Evolutionary conservation across 2,888 invertebrate genomes (phyloP).

Genomic region (Lissonota sp.): DNA sequence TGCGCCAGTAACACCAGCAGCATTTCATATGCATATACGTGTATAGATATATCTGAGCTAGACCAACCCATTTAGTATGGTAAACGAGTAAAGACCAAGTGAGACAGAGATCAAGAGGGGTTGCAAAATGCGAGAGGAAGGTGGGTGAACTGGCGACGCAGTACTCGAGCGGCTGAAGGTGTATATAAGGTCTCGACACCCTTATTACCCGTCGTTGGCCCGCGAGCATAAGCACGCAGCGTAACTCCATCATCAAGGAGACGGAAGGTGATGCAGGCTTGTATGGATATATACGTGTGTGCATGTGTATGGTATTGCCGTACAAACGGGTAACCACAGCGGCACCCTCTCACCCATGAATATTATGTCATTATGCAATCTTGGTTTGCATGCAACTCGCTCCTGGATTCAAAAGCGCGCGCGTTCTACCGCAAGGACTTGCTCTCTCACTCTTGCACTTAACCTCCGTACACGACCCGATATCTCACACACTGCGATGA

Average conservation of each 20-base stretch:
- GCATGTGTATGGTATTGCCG: background rate
- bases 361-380: conserved; percentile 84
- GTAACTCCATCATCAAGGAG: conserved; percentile 30
- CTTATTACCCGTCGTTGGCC: conserved; percentile 78
- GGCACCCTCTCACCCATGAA: conserved; percentile 72
- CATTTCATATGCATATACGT: conserved; percentile 25
- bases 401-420: conserved; percentile 42
- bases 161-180: conserved; percentile 40
- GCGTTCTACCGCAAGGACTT: conserved; percentile 18
- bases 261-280: conserved; percentile 7
- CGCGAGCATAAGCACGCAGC: conserved; percentile 75
- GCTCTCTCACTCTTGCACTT: background rate
- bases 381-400: conserved; percentile 79
- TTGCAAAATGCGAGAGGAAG: conserved; percentile 3
- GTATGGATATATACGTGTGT: too few relatives aligned
- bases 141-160: background rate
- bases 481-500: conserved; percentile 17
- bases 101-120: conserved; percentile 17
- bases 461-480: background rate
- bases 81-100: conserved; percentile 33
- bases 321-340: conserved; percentile 31
- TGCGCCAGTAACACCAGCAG: conserved; percentile 47
- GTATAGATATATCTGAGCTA: conserved; percentile 41
- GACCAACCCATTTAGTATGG: conserved; percentile 31
- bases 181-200: conserved; percentile 70